Percentiles rank a stretch among this genome's conserved stretches.
Conservation (phyloP, 2,113 vertebrate genomes). For the Verasper variegatus region DNA sequence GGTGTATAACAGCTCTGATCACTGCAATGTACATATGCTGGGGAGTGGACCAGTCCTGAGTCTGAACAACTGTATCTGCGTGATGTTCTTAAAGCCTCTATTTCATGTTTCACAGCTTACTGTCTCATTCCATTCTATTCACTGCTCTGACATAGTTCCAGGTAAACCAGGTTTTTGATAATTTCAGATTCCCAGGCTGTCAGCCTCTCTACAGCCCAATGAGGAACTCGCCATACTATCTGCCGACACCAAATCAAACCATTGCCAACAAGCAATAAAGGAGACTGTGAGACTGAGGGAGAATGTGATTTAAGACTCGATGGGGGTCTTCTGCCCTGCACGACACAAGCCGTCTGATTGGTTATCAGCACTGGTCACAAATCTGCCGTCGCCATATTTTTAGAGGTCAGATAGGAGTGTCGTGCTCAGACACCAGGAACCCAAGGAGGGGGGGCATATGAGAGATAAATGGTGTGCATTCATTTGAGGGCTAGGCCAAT, state of each 20-base stretch:
- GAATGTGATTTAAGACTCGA: slow-evolving; percentile 68
- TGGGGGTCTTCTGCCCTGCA: slow-evolving; percentile 56
- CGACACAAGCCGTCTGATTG: slow-evolving; percentile 70
- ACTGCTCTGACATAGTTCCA: slow-evolving; percentile 5
- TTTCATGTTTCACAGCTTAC: neutral
- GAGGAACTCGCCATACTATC: slow-evolving; percentile 52
- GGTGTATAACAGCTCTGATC: slow-evolving; percentile 4
- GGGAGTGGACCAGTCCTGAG: slow-evolving; percentile 11
- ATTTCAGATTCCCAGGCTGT: slow-evolving; percentile 34
- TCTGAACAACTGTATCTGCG: slow-evolving; percentile 28
- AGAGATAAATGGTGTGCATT: slow-evolving; percentile 27
- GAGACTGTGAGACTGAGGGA: slow-evolving; percentile 60
- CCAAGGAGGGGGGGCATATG: slow-evolving; percentile 1
- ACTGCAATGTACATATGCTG: slow-evolving; percentile 32
- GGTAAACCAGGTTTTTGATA: slow-evolving; percentile 17
- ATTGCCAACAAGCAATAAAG: slow-evolving; percentile 64
- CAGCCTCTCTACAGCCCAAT: slow-evolving; percentile 14
- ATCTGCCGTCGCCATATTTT: slow-evolving; percentile 74
- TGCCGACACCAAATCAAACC: slow-evolving; percentile 63
- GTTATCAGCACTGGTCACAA: slow-evolving; percentile 73
- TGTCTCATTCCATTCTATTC: no score
- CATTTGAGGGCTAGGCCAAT: neutral
- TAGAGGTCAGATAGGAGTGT: slow-evolving; percentile 72
- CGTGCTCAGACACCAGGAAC: slow-evolving; percentile 52
- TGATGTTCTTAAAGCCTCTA: neutral